phyloP scores from a whole-genome alignment of 2,888 invertebrate species.

The Notodonta ziczac region DNA sequence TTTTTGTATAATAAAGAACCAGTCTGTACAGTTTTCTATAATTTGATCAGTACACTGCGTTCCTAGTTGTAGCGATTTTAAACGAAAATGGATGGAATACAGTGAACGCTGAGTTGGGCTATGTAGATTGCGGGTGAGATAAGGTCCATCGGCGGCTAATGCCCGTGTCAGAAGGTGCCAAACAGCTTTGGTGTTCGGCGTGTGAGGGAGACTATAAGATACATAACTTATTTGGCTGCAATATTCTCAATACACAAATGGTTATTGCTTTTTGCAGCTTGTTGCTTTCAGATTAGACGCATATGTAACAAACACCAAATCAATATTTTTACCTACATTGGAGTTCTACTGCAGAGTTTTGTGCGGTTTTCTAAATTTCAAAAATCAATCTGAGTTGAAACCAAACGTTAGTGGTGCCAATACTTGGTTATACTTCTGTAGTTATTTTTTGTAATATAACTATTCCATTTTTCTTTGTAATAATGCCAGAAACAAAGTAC shows the following conservation, averaged over 20 bases:
- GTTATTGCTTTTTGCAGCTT: background rate
- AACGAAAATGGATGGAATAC: slow-evolving; percentile 12
- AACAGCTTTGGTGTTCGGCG: slow-evolving; percentile 21
- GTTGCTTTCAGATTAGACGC: background rate
- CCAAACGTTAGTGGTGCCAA: too few species aligned
- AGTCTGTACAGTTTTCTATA: slow-evolving; percentile 41
- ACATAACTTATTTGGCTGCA: background rate
- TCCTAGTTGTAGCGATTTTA: slow-evolving; percentile 10
- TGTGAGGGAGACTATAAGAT: background rate
- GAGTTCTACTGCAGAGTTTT: too few species aligned
- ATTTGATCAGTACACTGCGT: slow-evolving; percentile 5
- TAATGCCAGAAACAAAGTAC: too few species aligned
- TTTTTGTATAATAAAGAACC: slow-evolving; percentile 42
- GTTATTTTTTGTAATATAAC: background rate
- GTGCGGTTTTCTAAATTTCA: too few species aligned
- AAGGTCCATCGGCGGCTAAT: slow-evolving; percentile 12
- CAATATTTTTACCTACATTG: too few species aligned
- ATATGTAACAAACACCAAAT: background rate
- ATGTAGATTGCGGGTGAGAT: slow-evolving; percentile 20
- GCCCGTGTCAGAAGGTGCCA: slow-evolving; percentile 22
- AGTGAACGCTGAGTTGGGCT: slow-evolving; percentile 19
- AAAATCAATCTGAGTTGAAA: too few species aligned
- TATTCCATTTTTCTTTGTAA: too few species aligned
- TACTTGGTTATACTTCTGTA: too few species aligned
- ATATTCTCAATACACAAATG: background rate